Evolutionary conservation across 2,888 invertebrate species (phyloP).

Genomic region (Leucoptera coffeella): DNA sequence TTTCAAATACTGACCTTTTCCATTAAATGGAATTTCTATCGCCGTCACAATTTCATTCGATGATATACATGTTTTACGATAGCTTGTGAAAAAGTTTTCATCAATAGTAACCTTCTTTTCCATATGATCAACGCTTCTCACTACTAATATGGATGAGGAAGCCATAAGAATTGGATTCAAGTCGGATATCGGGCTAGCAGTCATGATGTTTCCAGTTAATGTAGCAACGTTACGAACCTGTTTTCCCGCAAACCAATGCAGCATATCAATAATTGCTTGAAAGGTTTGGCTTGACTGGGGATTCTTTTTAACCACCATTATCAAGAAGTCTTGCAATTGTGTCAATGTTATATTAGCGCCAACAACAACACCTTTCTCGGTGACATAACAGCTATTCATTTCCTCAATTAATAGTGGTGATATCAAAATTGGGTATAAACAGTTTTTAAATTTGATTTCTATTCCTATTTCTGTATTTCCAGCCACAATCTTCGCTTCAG

Average conservation of each 20-base stretch:
- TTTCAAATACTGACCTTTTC: slow-evolving; percentile 64
- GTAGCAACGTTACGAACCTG: slow-evolving; percentile 93
- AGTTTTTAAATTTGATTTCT: slow-evolving; percentile 84
- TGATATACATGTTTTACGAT: slow-evolving; percentile 68
- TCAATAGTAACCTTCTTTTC: slow-evolving; percentile 62
- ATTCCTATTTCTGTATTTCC: slow-evolving; percentile 91
- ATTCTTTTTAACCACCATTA: slow-evolving; percentile 40
- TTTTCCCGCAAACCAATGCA: slow-evolving; percentile 92
- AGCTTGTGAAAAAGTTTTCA: slow-evolving; percentile 76
- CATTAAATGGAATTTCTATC: slow-evolving; percentile 71
- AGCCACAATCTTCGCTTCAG: slow-evolving; percentile 72
- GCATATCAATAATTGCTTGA: slow-evolving; percentile 70
- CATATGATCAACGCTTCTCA: slow-evolving; percentile 59
- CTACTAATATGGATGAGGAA: slow-evolving; percentile 56
- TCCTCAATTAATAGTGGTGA: slow-evolving; percentile 66
- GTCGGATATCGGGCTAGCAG: slow-evolving; percentile 94
- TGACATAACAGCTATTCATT: slow-evolving; percentile 52
- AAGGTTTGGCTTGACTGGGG: slow-evolving; percentile 58
- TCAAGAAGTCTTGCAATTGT: slow-evolving; percentile 59
- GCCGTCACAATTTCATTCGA: slow-evolving; percentile 76
- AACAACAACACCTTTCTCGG: slow-evolving; percentile 55
- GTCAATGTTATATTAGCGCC: slow-evolving; percentile 77
- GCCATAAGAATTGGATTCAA: slow-evolving; percentile 90
- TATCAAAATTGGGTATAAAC: slow-evolving; percentile 71
- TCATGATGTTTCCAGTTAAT: slow-evolving; percentile 89